These are phyloP conservation scores for Mus caroli DNA, from an alignment of 2,797 vertebrate genomes.

Conservation along the genomic window DNA sequence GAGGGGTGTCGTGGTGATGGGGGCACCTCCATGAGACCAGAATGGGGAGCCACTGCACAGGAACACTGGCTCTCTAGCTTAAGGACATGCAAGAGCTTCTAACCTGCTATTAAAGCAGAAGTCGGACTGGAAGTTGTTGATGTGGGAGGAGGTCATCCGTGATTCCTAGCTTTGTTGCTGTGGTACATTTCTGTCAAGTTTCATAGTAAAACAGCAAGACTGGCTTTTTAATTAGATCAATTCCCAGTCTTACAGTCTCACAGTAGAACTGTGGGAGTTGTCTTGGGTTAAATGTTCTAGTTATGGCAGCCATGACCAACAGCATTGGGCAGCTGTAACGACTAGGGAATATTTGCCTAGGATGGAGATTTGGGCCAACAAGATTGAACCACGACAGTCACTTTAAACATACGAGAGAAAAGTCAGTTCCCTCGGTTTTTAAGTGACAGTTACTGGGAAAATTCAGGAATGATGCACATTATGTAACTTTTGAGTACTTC, in stretches of 20 bases:
- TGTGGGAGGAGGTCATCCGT: background rate
- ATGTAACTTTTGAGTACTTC: slow-evolving; percentile 47
- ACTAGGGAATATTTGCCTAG: no score
- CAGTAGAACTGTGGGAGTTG: background rate
- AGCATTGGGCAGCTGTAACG: background rate
- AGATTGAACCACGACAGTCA: background rate
- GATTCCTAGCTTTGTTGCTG: background rate
- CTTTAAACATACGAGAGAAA: slow-evolving; percentile 50
- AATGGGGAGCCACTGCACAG: background rate
- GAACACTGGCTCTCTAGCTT: background rate
- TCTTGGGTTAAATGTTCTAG: background rate
- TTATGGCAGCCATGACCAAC: background rate
- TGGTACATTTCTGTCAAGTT: background rate
- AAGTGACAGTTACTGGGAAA: slow-evolving; percentile 50
- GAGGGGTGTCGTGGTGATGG: background rate
- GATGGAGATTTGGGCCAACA: background rate
- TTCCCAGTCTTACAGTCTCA: background rate
- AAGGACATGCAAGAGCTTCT: background rate
- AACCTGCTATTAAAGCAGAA: background rate
- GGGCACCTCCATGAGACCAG: background rate
- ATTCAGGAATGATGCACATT: slow-evolving; percentile 53
- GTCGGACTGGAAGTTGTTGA: background rate
- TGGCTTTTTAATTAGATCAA: background rate
- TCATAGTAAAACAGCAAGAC: slow-evolving; percentile 43
- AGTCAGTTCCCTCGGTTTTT: slow-evolving; percentile 44